A percentile compares a stretch with the other conserved stretches of the same genome.
Conservation (phyloP, 2,888 invertebrate species). For the Coelogynopora nodosa region DNA sequence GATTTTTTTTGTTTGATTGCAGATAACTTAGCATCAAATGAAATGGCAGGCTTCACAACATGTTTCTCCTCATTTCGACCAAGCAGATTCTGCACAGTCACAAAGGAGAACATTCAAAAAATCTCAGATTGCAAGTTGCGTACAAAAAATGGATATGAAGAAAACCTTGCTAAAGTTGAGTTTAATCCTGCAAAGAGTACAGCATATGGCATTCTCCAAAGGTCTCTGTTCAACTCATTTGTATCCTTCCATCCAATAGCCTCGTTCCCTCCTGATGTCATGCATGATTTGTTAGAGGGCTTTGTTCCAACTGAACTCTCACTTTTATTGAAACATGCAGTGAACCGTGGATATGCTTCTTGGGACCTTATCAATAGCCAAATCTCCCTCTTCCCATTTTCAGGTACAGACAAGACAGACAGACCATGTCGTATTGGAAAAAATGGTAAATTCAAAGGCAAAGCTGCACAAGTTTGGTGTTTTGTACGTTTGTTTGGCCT, state of each 20-base stretch:
- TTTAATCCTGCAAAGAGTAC: background rate
- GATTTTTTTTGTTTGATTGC: background rate
- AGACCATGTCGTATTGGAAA: background rate
- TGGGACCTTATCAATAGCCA: background rate
- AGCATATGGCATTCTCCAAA: background rate
- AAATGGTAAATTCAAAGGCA: background rate
- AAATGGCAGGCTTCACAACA: background rate
- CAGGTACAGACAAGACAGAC: background rate
- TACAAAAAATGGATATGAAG: background rate
- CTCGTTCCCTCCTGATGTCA: background rate
- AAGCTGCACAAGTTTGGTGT: background rate
- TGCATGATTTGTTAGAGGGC: background rate
- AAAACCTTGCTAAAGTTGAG: background rate
- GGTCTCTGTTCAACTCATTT: background rate
- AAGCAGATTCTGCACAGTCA: background rate
- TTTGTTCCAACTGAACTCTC: background rate
- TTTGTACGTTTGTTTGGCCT: background rate
- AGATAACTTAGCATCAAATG: background rate
- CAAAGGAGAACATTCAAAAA: background rate
- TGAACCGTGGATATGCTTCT: background rate
- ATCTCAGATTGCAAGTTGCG: background rate
- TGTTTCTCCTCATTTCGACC: background rate
- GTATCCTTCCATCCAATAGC: background rate
- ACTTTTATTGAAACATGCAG: background rate
- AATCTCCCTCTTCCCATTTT: background rate